A percentile compares a stretch with the other conserved stretches of the same genome.
Conservation (phyloP, 92 coral and sea anemone species). For the Virgularia gustaviana region DNA sequence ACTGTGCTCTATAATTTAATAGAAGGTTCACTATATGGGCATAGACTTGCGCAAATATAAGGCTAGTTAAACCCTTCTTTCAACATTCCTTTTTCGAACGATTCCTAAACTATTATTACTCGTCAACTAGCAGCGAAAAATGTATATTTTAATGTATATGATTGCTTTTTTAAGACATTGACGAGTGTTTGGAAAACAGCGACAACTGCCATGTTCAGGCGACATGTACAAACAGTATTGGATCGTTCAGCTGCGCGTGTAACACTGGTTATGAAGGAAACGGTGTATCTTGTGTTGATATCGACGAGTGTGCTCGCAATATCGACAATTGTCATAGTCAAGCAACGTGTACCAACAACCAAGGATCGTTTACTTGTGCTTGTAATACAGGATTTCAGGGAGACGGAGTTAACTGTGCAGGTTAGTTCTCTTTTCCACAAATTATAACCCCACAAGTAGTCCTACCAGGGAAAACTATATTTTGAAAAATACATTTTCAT, state of each 20-base stretch:
- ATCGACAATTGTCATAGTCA: slow-evolving; percentile 11
- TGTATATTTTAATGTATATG: too few relatives aligned
- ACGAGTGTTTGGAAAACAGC: slow-evolving; percentile 25
- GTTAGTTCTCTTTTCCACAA: too few relatives aligned
- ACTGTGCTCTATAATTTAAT: too few relatives aligned
- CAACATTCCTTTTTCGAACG: too few relatives aligned
- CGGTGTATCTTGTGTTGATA: slow-evolving; percentile 55
- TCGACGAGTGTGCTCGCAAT: slow-evolving; percentile 66
- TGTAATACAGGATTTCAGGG: slow-evolving; percentile 14
- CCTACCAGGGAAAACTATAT: too few relatives aligned
- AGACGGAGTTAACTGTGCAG: slow-evolving; percentile 1
- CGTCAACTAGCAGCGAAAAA: too few relatives aligned
- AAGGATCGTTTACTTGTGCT: slow-evolving; percentile 16
- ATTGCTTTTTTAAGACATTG: slow-evolving; percentile 37
- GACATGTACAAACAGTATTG: slow-evolving; percentile 26
- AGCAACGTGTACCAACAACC: slow-evolving; percentile 5
- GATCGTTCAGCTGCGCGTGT: slow-evolving; percentile 43
- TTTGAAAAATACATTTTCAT: too few relatives aligned
- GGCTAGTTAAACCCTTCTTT: too few relatives aligned
- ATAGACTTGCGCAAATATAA: too few relatives aligned
- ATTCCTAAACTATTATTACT: too few relatives aligned
- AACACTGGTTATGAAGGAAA: slow-evolving; percentile 42
- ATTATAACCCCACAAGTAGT: too few relatives aligned
- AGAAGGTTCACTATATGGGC: too few relatives aligned
- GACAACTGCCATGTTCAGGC: slow-evolving; percentile 47